Base-by-base conservation (phyloP, 2,797 vertebrate species). In the Chaenodraco wilsoni region DNA sequence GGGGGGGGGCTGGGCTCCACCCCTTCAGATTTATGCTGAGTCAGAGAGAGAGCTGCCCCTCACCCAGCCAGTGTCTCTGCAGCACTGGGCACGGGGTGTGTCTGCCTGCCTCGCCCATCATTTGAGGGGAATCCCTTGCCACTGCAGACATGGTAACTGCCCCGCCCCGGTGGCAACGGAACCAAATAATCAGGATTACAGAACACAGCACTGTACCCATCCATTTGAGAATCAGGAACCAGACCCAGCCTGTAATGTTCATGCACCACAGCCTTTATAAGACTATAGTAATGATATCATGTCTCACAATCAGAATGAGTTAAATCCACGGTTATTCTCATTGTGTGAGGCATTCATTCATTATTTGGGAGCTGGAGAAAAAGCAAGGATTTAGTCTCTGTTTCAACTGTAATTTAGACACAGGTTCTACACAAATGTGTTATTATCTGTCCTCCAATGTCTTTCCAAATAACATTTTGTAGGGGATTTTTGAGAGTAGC, bases 41-140 rank as follows among this genome's bases (percentile, higher is more conserved):
- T 92, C 93, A 92, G 89, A 89, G 75, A 59, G 79, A 78, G 74
- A 48, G 83, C 84, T 85, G 84, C 82, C 87, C 85, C 87, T 84
- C 84, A 81, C 83, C 77, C 85, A 84, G 85, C 76, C 81, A 68
- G 80, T 84, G 74, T 87, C 88, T 88, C 89, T 93, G 93, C 93
- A 92, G 91, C 87, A 89, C 79, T 69, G 84, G 88, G 80, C 87
- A 89, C 37, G 78, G 93, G 91, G 93, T 92, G 93, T 93, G 94
- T 93, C 91, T 84, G 80, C 80, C 80, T 81, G 91, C 92, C 91
- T 91, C 91, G 87, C 91, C 92, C 91, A 82, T 88, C 82, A 41
- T 75, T 85, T 73, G 16, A 86, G 85, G 88, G 88, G 91, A 93
- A 92, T 92, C 90, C 92, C 91, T 91, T 64, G 83, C 83, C 84